Conservation (phyloP, 92 coral and sea anemone species). For the Anthopleura xanthogrammica region DNA sequence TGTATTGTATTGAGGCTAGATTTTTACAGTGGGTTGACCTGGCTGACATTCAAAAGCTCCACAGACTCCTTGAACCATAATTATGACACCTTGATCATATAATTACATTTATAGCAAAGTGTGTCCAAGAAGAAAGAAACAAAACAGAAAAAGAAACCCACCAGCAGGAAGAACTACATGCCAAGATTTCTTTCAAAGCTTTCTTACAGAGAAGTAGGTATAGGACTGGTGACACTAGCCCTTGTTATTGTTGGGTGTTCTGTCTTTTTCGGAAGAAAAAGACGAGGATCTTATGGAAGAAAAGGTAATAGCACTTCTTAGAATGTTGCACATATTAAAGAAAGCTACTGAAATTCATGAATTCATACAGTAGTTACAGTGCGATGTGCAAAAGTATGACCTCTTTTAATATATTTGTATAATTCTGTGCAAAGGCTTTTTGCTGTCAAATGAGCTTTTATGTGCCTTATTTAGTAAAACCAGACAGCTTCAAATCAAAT, state of each 20-base stretch:
- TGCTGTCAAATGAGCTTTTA: too few species aligned
- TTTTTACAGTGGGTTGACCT: not conserved
- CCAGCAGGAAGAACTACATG: not conserved
- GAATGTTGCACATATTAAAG: too few species aligned
- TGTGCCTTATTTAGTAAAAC: too few species aligned
- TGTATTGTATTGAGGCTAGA: too few species aligned
- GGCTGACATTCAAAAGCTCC: too few species aligned
- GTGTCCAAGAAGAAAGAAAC: constrained; percentile 1
- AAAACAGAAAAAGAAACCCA: not conserved
- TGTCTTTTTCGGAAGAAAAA: not conserved
- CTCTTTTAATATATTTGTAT: too few species aligned
- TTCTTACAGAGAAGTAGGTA: not conserved
- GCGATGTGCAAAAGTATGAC: too few species aligned
- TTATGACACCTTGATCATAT: not conserved
- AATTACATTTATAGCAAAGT: not conserved
- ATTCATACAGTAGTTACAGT: too few species aligned
- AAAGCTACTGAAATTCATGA: too few species aligned
- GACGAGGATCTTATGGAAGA: not conserved
- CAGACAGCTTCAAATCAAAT: too few species aligned
- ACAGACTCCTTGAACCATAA: too few species aligned
- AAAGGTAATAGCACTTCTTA: not conserved
- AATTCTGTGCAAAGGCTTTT: too few species aligned
- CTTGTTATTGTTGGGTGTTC: not conserved
- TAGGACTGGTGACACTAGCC: not conserved
- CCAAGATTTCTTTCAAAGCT: not conserved